Percentiles rank a stretch among this genome's conserved stretches.
These are phyloP conservation scores for Phocides pigmalion DNA, from an alignment of 1,140 invertebrate genomes.

Conservation along the genomic window DNA sequence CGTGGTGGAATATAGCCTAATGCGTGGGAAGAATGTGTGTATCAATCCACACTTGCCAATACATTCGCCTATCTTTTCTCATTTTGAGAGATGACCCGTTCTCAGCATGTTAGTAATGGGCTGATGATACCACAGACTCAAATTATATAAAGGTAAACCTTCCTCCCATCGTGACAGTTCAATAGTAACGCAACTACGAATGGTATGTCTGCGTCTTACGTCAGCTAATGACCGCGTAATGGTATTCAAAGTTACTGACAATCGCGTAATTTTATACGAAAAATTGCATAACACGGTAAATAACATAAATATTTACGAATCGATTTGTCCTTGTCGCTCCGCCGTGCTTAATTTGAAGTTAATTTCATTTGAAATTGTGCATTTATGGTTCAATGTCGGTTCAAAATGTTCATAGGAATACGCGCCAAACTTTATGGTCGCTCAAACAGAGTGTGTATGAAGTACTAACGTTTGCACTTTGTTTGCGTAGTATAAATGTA, in stretches of 20 bases:
- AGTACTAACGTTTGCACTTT: no score
- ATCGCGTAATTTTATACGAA: slow-evolving; percentile 12
- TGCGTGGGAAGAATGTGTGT: no score
- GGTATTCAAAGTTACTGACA: slow-evolving; percentile 20
- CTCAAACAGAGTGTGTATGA: no score
- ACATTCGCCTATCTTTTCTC: no score
- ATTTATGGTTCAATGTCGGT: not conserved
- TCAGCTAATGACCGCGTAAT: slow-evolving; percentile 7
- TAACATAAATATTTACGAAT: slow-evolving; percentile 28
- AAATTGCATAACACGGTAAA: slow-evolving; percentile 14
- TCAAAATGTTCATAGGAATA: no score
- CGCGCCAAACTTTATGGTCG: no score
- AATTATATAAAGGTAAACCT: not conserved
- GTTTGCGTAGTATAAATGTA: no score
- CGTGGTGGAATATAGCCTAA: no score
- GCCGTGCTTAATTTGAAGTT: slow-evolving; percentile 11
- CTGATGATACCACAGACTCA: no score
- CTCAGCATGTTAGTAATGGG: no score
- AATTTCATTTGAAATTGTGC: slow-evolving; percentile 4
- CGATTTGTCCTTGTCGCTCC: slow-evolving; percentile 8
- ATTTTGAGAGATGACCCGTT: no score
- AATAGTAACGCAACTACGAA: slow-evolving; percentile 3
- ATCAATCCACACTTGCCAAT: no score
- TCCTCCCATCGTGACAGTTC: not conserved
- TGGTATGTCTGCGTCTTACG: not conserved